Conservation (phyloP, 2,888 invertebrate genomes). For the Geotrupes spiniger region DNA sequence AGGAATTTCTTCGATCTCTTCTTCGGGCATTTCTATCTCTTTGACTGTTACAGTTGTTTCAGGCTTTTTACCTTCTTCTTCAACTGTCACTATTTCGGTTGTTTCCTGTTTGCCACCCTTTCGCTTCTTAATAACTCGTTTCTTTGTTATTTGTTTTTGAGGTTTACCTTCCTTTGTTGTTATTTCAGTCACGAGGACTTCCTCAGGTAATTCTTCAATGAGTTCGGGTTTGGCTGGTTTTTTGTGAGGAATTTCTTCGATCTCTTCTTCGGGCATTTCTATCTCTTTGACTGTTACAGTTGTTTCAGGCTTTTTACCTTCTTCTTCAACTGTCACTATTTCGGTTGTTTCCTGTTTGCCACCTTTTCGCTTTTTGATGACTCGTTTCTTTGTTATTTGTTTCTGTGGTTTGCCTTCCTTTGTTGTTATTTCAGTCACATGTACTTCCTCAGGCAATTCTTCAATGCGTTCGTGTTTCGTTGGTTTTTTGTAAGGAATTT, state of each 20-base stretch:
- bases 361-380: conserved; percentile 42
- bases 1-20: conserved; percentile 27
- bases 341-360: conserved; percentile 42
- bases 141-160: conserved; percentile 44
- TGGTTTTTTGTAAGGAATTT: conserved; percentile 30
- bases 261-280: conserved; percentile 35
- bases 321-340: conserved; percentile 40
- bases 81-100: conserved; percentile 50
- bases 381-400: conserved; percentile 37
- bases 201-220: conserved; percentile 26
- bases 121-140: conserved; percentile 47
- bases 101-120: conserved; percentile 48
- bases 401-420: conserved; percentile 28
- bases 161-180: conserved; percentile 42
- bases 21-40: conserved; percentile 27
- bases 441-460: conserved; percentile 35
- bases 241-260: too few relatives aligned
- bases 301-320: conserved; percentile 35
- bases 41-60: conserved; percentile 40
- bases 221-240: conserved; percentile 20
- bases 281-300: conserved; percentile 35
- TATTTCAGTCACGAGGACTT: conserved; percentile 33
- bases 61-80: conserved; percentile 48
- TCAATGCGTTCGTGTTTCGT: conserved; percentile 29
- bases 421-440: conserved; percentile 37